phyloP scores from a whole-genome alignment of 2,797 vertebrate species.

The Micropoecilia bifurca region DNA sequence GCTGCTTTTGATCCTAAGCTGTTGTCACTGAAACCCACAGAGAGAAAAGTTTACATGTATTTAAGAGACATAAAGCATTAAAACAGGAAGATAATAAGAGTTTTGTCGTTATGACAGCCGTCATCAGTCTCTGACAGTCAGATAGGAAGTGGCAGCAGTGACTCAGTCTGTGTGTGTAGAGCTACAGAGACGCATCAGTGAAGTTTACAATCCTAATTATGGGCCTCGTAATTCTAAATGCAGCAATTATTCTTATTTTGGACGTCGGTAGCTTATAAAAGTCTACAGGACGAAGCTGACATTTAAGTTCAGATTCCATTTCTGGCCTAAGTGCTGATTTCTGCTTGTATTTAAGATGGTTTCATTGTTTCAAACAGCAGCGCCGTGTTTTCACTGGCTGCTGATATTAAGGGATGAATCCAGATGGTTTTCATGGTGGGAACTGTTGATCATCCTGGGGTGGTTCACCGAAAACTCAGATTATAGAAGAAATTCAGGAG shows the following conservation, averaged over 20 bases:
- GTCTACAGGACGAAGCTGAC: not conserved
- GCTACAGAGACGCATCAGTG: not conserved
- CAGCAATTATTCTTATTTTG: not conserved
- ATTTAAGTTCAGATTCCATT: not conserved
- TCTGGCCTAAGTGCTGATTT: not conserved
- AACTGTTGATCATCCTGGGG: not conserved
- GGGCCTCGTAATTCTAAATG: not conserved
- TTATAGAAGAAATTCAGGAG: not conserved
- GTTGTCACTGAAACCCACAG: slow-evolving; percentile 1
- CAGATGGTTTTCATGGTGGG: not conserved
- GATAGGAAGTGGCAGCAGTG: not conserved
- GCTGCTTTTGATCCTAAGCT: not conserved
- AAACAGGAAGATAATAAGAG: not conserved
- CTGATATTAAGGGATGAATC: not conserved
- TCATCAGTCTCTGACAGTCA: not conserved
- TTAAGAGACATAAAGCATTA: not conserved
- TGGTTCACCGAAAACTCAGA: not conserved
- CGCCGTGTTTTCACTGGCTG: not conserved
- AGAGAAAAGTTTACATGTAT: not conserved
- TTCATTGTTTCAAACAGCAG: not conserved
- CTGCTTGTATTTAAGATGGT: not conserved
- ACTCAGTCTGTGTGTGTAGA: not conserved
- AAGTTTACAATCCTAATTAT: not conserved
- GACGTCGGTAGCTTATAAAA: not conserved
- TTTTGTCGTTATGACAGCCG: not conserved